Percentiles rank a stretch among this genome's conserved stretches.
phyloP scores from a whole-genome alignment of 2,113 vertebrate species.

The Amphilophus citrinellus region DNA sequence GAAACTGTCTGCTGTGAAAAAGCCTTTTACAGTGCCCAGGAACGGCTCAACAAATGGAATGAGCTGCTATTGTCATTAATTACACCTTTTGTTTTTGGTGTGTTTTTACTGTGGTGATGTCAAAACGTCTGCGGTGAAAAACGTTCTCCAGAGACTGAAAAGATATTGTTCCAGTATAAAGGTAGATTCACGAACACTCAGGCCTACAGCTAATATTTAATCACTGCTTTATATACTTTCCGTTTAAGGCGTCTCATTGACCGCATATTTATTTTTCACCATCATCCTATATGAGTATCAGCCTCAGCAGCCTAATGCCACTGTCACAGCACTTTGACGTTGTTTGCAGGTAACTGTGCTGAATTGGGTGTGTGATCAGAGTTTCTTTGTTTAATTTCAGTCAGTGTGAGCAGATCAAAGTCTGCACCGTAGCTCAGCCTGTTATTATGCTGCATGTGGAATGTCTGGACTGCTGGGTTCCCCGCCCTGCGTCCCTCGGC shows the following conservation, averaged over 20 bases:
- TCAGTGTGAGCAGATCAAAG: slow-evolving; percentile 51
- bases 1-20: slow-evolving; percentile 2
- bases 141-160: not conserved
- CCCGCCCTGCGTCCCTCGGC: slow-evolving; percentile 34
- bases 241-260: not conserved
- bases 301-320: not conserved
- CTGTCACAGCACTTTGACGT: not conserved
- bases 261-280: not conserved
- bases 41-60: not conserved
- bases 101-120: not conserved
- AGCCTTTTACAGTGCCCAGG: not conserved
- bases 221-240: not conserved
- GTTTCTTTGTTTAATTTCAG: slow-evolving; percentile 19
- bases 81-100: not conserved
- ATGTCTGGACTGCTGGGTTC: slow-evolving; percentile 44
- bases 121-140: not conserved
- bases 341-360: not conserved
- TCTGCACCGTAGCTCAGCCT: slow-evolving; percentile 22
- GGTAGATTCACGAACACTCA: not conserved
- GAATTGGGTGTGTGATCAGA: not conserved
- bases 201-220: not conserved
- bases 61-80: slow-evolving; percentile 5
- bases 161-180: not conserved
- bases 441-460: slow-evolving; percentile 55
- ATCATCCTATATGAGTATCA: not conserved